Evolutionary conservation across 2,113 vertebrate genomes (phyloP), one percentile per base, ranked within the genome.

Genomic region (Phyllopteryx taeniolatus): DNA sequence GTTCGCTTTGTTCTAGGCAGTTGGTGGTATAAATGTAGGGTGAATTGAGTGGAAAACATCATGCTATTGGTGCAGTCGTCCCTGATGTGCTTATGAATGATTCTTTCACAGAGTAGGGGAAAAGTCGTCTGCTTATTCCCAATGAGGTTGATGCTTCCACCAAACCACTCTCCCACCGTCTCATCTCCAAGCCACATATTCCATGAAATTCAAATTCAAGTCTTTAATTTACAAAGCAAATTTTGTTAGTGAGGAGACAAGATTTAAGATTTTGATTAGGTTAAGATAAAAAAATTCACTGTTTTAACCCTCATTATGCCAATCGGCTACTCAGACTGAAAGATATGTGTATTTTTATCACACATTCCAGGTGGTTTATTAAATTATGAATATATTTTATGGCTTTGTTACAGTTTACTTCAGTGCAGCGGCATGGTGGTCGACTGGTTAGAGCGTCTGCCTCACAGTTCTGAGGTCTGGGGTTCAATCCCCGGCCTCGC

Each of bases 1-100:
- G 91, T 94, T 89, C 80, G 92, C 93, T 95, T 95, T 94, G 94
- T 94, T 91, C 91, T 46, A 76, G 83, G 79, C 85, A 93, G 93
- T 94, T 94, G 92, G 94, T 93, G 90, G 89, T 91, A 94, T 95
- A 89, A 94, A 84, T 89, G 93, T 93, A 93, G 85, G 89, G 92
- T 84, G 78, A 80, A 83, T 87, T 87, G 92, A 93, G 91, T 94
- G 95, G 31, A 43, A 14, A 27, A 22, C 43, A 65, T 22, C 89
- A 92, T 93, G 93, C 95, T 94, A 93, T 94, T 94, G 94, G 90
- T 89, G 80, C 81, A 91, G 85, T 82, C 63, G 86, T 84, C 86
- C 88, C 93, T 88, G 88, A 93, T 88, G 84, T 90, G 88, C 91
- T 95, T 93, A 94, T 94, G 93, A 94, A 91, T 8, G 85, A 91